A percentile compares a stretch with the other conserved stretches of the same genome.
Evolutionary conservation across 2,113 vertebrate genomes (phyloP).

Genomic region (Brachypteracias leptosomus): DNA sequence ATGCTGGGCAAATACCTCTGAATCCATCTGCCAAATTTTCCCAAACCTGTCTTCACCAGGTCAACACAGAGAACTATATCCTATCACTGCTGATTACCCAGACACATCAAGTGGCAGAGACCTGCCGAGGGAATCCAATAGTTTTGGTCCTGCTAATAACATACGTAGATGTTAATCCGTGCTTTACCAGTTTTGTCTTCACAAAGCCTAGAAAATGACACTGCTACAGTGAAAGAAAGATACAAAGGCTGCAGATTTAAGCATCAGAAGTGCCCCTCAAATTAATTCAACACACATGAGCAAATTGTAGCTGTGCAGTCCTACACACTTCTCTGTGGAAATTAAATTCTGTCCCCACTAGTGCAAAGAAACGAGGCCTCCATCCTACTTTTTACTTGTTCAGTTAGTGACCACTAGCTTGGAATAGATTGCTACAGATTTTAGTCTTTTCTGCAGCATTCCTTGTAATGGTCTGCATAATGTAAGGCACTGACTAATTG

Average conservation of each 20-base stretch:
- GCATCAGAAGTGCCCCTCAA: not conserved
- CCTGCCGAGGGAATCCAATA: not conserved
- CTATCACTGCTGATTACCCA: not conserved
- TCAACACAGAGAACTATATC: not conserved
- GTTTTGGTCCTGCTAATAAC: not conserved
- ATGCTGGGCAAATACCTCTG: not conserved
- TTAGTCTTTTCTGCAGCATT: not conserved
- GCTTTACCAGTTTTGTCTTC: not conserved
- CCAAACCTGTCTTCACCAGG: not conserved
- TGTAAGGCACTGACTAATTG: not conserved
- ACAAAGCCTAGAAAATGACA: not conserved
- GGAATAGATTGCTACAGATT: not conserved
- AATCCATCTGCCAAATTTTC: not conserved
- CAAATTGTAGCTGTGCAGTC: not conserved
- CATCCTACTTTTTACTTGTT: not conserved
- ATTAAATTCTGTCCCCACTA: not conserved
- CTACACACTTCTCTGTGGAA: not conserved
- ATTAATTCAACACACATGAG: not conserved
- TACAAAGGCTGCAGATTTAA: not conserved
- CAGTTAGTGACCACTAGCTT: not conserved
- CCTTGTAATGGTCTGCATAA: not conserved
- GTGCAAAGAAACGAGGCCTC: not conserved
- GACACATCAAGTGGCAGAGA: not conserved
- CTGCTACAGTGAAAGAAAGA: not conserved
- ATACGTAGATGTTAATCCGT: not conserved